Percentiles rank a stretch among this genome's conserved stretches.
Conservation (phyloP, 1,140 invertebrate species). For the Palaemon carinicauda region DNA sequence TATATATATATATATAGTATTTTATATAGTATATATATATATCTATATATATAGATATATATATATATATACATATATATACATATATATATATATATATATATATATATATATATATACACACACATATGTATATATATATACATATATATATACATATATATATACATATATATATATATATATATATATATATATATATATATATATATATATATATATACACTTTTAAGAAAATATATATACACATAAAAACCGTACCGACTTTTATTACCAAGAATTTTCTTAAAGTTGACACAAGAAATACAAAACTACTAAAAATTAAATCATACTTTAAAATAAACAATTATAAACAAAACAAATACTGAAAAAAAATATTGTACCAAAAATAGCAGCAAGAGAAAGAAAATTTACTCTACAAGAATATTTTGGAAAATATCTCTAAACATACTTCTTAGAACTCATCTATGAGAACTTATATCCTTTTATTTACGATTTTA, state of each 20-base stretch:
- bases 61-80: neutral
- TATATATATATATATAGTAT: neutral
- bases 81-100: neutral
- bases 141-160: neutral
- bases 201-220: conserved; percentile 9
- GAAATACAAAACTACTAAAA: no score
- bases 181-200: conserved; percentile 9
- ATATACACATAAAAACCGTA: neutral
- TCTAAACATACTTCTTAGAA: no score
- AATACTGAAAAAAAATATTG: no score
- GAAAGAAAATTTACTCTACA: no score
- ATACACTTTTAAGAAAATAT: neutral
- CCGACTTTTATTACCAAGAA: no score
- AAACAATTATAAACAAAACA: no score
- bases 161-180: neutral
- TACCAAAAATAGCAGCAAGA: no score
- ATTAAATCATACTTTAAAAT: no score
- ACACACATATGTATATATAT: neutral
- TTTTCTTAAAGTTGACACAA: no score
- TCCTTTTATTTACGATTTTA: no score
- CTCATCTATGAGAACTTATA: no score
- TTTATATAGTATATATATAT: neutral
- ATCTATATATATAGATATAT: neutral
- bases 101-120: neutral
- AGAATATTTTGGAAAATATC: no score